These are phyloP conservation scores for Sarcoramphus papa DNA, from an alignment of 2,797 vertebrate genomes.

Conservation along the genomic window DNA sequence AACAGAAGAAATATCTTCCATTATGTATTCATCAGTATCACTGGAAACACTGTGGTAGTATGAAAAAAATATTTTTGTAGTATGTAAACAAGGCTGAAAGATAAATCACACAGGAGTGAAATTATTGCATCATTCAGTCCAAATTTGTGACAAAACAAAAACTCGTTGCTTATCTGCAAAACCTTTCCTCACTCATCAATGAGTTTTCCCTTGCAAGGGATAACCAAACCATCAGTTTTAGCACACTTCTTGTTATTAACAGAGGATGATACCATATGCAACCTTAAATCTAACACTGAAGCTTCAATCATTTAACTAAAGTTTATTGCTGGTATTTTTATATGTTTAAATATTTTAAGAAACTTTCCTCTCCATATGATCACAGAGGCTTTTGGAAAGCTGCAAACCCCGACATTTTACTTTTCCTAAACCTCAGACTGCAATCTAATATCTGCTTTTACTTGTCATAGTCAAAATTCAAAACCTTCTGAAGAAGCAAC, in stretches of 20 bases:
- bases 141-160: not conserved
- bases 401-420: not conserved
- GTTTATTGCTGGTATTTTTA: not conserved
- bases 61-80: not conserved
- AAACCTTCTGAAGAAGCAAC: not conserved
- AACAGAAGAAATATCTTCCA: not conserved
- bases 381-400: not conserved
- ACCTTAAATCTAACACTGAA: not conserved
- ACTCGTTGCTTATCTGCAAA: not conserved
- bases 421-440: not conserved
- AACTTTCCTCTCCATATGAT: not conserved
- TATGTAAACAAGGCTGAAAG: not conserved
- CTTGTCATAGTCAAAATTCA: not conserved
- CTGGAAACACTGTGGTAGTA: not conserved
- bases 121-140: not conserved
- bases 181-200: fast-evolving
- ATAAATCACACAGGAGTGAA: not conserved
- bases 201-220: not conserved
- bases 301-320: not conserved
- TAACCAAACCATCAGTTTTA: not conserved
- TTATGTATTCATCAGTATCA: not conserved
- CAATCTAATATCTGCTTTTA: not conserved
- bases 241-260: not conserved
- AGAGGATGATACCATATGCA: not conserved
- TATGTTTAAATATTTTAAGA: not conserved